A percentile compares a stretch with the other conserved stretches of the same genome.
These are phyloP conservation scores for Umimayanthus kanabou DNA, from an alignment of 92 coral and sea anemone genomes.

Conservation along the genomic window DNA sequence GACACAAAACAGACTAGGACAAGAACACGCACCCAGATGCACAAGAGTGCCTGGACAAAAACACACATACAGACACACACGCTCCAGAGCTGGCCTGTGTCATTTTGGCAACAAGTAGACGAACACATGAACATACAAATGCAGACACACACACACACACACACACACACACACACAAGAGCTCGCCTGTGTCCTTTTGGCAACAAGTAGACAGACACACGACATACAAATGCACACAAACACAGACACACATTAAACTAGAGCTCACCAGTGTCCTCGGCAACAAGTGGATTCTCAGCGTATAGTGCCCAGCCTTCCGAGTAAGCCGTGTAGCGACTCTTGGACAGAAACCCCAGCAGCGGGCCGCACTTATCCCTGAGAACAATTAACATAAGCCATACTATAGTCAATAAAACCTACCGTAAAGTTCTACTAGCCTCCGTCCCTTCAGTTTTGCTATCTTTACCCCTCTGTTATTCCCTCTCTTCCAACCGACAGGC, in stretches of 20 bases:
- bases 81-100: neutral
- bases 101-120: no score
- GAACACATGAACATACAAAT: neutral
- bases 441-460: neutral
- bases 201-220: neutral
- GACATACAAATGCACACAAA: no score
- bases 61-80: neutral
- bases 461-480: no score
- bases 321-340: slow-evolving; percentile 64
- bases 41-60: neutral
- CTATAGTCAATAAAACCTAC: neutral
- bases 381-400: neutral
- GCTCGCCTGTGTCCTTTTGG: neutral
- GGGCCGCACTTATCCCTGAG: slow-evolving; percentile 68
- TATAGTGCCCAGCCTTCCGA: slow-evolving; percentile 89
- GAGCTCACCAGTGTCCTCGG: slow-evolving; percentile 70
- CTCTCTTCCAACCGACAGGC: no score
- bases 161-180: neutral
- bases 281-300: slow-evolving; percentile 75
- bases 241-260: no score
- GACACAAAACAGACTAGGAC: neutral
- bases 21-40: neutral
- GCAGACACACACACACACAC: neutral
- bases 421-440: neutral
- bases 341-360: slow-evolving; percentile 54